Percentiles rank a stretch among this genome's conserved stretches.
These are phyloP conservation scores for Fregetta grallaria DNA, from an alignment of 2,113 vertebrate species.

Conservation along the genomic window DNA sequence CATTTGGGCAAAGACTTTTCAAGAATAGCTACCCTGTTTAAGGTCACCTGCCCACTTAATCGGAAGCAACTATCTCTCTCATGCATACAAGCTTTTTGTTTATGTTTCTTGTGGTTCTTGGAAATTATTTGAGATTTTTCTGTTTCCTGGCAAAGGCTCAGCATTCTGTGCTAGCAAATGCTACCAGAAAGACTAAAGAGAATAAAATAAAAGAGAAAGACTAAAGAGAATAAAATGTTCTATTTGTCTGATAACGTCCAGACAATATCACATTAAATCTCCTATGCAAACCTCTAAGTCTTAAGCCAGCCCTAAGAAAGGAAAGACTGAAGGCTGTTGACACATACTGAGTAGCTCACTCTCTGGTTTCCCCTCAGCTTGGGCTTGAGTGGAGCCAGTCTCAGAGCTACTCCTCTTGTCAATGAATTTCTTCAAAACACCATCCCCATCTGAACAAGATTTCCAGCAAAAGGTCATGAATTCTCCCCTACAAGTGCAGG, in stretches of 20 bases:
- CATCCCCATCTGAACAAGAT: background rate
- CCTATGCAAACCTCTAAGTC: background rate
- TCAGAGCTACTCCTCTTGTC: background rate
- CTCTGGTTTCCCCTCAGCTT: background rate
- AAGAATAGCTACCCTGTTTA: background rate
- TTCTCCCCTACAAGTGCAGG: too few species aligned
- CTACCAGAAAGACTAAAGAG: background rate
- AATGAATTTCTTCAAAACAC: background rate
- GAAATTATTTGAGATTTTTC: background rate
- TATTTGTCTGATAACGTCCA: background rate
- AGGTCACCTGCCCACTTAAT: background rate
- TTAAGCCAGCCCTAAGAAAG: background rate
- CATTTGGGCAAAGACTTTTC: background rate
- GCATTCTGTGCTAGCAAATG: background rate
- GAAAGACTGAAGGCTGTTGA: background rate
- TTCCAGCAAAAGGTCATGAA: background rate
- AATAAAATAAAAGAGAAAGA: too few species aligned
- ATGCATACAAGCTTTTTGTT: background rate
- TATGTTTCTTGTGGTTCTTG: background rate
- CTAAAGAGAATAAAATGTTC: background rate
- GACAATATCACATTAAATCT: background rate
- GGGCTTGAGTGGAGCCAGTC: background rate
- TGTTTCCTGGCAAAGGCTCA: background rate
- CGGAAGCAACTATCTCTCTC: background rate
- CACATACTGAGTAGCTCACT: background rate